phyloP scores from a whole-genome alignment of 1,140 invertebrate genomes.

The Oppia nitens region DNA sequence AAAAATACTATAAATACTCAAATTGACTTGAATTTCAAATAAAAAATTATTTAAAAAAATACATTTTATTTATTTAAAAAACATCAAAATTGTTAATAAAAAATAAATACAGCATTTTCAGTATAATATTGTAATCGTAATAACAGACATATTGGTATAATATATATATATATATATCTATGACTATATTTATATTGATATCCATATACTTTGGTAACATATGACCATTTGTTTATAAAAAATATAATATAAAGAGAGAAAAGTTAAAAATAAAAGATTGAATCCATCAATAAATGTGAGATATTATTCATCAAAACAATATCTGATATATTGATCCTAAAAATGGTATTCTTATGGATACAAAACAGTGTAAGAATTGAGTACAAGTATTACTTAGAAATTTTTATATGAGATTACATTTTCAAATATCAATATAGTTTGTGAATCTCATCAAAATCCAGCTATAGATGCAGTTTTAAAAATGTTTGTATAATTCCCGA shows the following conservation, averaged over 20 bases:
- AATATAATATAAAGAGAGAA: not conserved
- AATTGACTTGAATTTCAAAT: no score
- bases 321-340: not conserved
- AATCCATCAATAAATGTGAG: not conserved
- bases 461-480: not conserved
- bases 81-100: no score
- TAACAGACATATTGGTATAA: no score
- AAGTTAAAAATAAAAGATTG: not conserved
- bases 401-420: not conserved
- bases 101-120: no score
- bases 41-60: no score
- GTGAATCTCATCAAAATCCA: not conserved
- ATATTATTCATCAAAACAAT: not conserved
- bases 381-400: not conserved
- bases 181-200: not conserved
- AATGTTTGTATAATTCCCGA: no score
- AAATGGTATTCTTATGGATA: not conserved
- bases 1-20: no score
- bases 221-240: not conserved
- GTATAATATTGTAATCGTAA: no score
- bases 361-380: not conserved
- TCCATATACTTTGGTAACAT: not conserved
- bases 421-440: not conserved
- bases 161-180: no score
- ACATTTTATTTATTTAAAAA: no score